Conservation (phyloP, 92 coral and sea anemone species). For the Zoanthus gigantus region DNA sequence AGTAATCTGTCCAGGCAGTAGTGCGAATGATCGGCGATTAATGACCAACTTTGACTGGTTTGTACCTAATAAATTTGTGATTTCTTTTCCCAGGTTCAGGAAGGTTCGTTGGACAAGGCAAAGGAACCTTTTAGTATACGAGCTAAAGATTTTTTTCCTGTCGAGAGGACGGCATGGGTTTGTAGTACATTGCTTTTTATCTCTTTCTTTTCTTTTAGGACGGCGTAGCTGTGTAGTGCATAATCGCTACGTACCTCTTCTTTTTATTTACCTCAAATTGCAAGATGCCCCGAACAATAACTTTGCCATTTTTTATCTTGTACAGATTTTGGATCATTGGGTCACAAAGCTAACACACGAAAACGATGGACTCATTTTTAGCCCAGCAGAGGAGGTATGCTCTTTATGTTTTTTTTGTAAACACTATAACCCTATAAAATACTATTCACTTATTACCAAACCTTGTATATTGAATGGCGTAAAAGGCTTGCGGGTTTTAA, state of each 20-base stretch:
- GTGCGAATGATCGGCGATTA: no score
- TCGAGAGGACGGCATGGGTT: constrained; percentile 94
- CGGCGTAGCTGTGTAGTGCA: background rate
- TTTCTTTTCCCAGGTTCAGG: constrained; percentile 39
- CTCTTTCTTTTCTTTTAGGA: background rate
- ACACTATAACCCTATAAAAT: no score
- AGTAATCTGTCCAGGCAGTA: no score
- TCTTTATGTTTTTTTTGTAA: no score
- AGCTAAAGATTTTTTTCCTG: constrained; percentile 90
- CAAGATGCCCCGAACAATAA: background rate
- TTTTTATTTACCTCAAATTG: background rate
- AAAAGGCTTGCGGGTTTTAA: no score
- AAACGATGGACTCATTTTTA: constrained; percentile 95
- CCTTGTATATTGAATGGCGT: no score
- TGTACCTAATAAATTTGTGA: background rate
- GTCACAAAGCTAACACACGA: constrained; percentile 89
- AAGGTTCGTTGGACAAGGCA: constrained; percentile 86
- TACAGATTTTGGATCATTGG: constrained; percentile 87
- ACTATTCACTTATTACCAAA: background rate
- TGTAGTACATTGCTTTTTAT: constrained; percentile 23
- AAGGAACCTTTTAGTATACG: constrained; percentile 96
- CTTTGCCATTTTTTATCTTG: background rate
- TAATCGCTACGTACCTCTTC: background rate
- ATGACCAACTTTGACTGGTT: background rate
- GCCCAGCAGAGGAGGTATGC: constrained; percentile 91